Evolutionary conservation across 2,888 invertebrate genomes (phyloP).

Genomic region (Seira sanloemensis): DNA sequence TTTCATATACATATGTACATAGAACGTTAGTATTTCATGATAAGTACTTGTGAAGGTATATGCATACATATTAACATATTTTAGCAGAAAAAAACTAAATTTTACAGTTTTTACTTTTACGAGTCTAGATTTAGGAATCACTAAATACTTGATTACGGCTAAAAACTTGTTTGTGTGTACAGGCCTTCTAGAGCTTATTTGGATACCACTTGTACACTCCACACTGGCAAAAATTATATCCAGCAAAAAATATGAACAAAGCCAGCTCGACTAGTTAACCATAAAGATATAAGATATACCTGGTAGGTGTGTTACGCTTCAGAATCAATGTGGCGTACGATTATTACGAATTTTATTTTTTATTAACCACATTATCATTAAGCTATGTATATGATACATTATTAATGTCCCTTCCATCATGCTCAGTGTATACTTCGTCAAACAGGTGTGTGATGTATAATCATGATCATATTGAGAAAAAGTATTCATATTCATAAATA

Average conservation of each 20-base stretch:
- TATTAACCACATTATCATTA: not conserved
- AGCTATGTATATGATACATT: too few species aligned
- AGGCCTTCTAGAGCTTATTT: slow-evolving; percentile 8
- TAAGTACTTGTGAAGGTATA: too few species aligned
- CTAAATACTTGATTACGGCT: too few species aligned
- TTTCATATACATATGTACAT: too few species aligned
- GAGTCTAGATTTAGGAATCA: too few species aligned
- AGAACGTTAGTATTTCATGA: too few species aligned
- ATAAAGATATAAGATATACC: not conserved
- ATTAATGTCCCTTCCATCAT: slow-evolving; percentile 23
- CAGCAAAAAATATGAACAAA: not conserved
- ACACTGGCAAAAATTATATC: not conserved
- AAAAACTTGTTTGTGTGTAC: slow-evolving; percentile 6
- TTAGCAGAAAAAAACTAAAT: too few species aligned
- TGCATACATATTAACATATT: too few species aligned
- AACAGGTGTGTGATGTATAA: slow-evolving; percentile 41
- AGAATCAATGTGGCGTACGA: not conserved
- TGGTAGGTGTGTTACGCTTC: too few species aligned
- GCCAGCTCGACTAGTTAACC: not conserved
- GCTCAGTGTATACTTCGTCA: slow-evolving; percentile 52
- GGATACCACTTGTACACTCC: not conserved
- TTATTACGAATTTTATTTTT: slow-evolving; percentile 7
- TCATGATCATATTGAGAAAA: slow-evolving; percentile 8
- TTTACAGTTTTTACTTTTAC: too few species aligned
- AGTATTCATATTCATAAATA: not conserved